Base-by-base conservation (phyloP, 1,140 invertebrate species). In the Parasteatoda tepidariorum region DNA sequence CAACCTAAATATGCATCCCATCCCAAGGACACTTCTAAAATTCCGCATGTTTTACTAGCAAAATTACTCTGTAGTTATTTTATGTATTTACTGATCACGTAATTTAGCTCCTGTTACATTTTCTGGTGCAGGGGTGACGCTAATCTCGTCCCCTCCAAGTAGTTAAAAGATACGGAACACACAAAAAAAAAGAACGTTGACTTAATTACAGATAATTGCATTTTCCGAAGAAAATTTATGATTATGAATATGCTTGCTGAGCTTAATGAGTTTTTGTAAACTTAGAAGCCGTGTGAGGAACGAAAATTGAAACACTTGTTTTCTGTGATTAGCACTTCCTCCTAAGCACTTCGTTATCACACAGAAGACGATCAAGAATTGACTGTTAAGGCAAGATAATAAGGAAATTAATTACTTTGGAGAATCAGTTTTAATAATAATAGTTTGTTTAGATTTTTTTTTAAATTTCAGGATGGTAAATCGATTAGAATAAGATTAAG, bases 121-220 rank as follows among this genome's bases (percentile, higher is more conserved):
- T 48, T 48, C 38, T 48, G 38, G 9, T 18, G 18, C 38, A 13
- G 38, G 18, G 18, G 18, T 13, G 18, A 13, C 9, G 4, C 18
- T 48, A 48, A 13, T 48, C 9, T 18, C 9, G 38, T 48, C 18
- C 38, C 38, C n/a, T n/a, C n/a, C n/a, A n/a, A n/a, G n/a, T n/a
- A n/a, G n/a, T n/a, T n/a, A n/a, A n/a, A n/a, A n/a, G n/a, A n/a
- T 48, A 9, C 9, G 38, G 38, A 13, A 13, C 18, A 18, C 9
- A 13, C 9, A 41, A 68, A 41, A 33, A 33, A 67, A 38, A 24
- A 18, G 41, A 68, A 48, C 24, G 7, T 11, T 0, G 66, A 48
- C 34, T 68, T 68, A 68, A 68, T 68, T 68, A 68, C 66, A 26
- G 22, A 48, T 68, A 68, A 68, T 68, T 68, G 34, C 66, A 26